phyloP scores from a whole-genome alignment of 2,888 invertebrate species.

The Oligia fasciuncula region DNA sequence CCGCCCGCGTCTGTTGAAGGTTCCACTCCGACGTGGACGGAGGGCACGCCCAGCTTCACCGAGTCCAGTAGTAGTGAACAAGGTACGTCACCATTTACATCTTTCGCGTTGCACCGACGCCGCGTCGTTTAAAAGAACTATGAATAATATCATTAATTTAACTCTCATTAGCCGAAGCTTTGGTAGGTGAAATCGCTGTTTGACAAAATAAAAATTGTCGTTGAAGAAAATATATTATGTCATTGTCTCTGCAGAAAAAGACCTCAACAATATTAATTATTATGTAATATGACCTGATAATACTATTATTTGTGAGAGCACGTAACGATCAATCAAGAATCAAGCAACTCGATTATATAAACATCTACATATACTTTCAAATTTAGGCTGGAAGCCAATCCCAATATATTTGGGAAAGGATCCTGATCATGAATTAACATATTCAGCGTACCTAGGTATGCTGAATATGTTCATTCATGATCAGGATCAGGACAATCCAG shows the following conservation, averaged over 20 bases:
- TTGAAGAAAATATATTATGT: neutral
- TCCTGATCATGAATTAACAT: no score
- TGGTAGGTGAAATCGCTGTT: neutral
- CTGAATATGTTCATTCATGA: no score
- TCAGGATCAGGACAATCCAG: no score
- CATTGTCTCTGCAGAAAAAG: neutral
- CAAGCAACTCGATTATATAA: neutral
- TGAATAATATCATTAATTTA: neutral
- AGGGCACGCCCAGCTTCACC: conserved; percentile 99
- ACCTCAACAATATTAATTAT: neutral
- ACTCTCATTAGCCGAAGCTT: neutral
- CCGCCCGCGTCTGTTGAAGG: conserved; percentile 96
- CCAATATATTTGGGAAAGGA: no score
- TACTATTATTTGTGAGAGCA: neutral
- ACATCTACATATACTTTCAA: neutral
- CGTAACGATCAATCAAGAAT: neutral
- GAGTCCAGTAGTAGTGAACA: conserved; percentile 98
- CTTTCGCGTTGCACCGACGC: neutral
- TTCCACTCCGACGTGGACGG: conserved; percentile 99
- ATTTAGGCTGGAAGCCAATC: no score
- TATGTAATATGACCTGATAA: neutral
- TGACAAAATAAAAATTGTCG: neutral
- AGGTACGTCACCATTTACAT: conserved; percentile 78
- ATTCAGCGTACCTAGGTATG: no score
- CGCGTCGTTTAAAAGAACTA: neutral